These are phyloP conservation scores for Paratrypauchen microcephalus DNA, from an alignment of 2,797 vertebrate species.

Conservation along the genomic window DNA sequence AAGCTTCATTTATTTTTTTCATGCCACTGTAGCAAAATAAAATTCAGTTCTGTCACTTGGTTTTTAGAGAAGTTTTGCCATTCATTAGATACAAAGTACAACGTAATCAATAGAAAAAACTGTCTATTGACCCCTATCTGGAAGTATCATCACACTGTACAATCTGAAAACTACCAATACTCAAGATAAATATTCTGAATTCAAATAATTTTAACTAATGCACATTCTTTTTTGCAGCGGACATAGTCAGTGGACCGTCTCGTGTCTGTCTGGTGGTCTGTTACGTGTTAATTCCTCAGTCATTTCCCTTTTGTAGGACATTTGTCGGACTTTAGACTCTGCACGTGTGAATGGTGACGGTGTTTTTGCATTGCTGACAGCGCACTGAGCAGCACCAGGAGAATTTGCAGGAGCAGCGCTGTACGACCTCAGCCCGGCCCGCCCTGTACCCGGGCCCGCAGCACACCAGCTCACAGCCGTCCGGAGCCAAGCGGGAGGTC, in stretches of 20 bases:
- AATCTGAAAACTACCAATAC: not conserved
- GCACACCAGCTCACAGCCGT: constrained; percentile 79
- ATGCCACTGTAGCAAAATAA: too few species aligned
- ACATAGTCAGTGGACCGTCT: not conserved
- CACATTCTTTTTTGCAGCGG: not conserved
- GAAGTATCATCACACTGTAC: too few species aligned
- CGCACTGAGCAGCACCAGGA: constrained; percentile 81
- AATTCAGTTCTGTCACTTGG: too few species aligned
- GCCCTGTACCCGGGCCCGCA: constrained; percentile 77
- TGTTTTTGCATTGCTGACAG: constrained; percentile 80
- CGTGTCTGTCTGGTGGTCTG: constrained; percentile 32
- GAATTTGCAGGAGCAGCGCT: constrained; percentile 82
- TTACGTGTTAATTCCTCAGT: constrained; percentile 13
- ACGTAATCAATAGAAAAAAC: too few species aligned
- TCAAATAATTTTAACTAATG: not conserved
- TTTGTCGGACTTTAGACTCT: constrained; percentile 52
- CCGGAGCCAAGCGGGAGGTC: constrained; percentile 73
- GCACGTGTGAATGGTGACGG: constrained; percentile 78
- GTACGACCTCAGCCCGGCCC: constrained; percentile 71
- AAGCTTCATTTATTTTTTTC: too few species aligned
- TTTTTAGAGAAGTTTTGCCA: too few species aligned
- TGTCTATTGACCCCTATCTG: too few species aligned
- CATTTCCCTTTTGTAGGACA: constrained; percentile 3
- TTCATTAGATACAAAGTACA: too few species aligned
- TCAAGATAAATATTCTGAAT: constrained; percentile 2